Percentiles rank a stretch among this genome's conserved stretches.
Conservation (phyloP, 2,888 invertebrate genomes). For the Dicycla oo region DNA sequence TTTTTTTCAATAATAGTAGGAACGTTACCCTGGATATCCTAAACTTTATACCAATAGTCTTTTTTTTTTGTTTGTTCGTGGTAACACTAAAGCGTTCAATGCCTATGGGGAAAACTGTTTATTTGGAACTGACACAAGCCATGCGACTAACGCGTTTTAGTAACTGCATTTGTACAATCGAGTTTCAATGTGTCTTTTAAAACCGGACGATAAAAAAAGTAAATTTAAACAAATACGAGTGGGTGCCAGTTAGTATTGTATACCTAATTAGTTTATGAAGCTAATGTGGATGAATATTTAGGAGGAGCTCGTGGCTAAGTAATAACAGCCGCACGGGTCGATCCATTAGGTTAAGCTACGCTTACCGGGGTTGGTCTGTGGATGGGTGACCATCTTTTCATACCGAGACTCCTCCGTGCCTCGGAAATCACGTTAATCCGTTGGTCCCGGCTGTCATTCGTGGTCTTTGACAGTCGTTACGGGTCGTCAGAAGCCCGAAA, state of each 20-base stretch:
- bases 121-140: slow-evolving; percentile 37
- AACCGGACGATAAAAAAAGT: background rate
- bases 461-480: too few species aligned
- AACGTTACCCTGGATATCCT: slow-evolving; percentile 2
- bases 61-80: slow-evolving; percentile 37
- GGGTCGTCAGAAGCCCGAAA: too few species aligned
- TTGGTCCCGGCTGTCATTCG: too few species aligned
- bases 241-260: background rate
- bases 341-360: too few species aligned
- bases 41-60: slow-evolving; percentile 12
- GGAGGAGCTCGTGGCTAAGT: too few species aligned
- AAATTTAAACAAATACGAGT: background rate
- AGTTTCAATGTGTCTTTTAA: slow-evolving; percentile 19
- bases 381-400: too few species aligned
- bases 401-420: too few species aligned
- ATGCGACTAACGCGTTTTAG: slow-evolving; percentile 34
- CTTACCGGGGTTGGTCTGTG: too few species aligned
- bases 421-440: too few species aligned
- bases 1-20: slow-evolving; percentile 33
- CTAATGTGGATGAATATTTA: too few species aligned
- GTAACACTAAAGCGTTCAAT: slow-evolving; percentile 22
- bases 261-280: background rate
- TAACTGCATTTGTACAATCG: slow-evolving; percentile 32
- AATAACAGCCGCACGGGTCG: too few species aligned
- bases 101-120: slow-evolving; percentile 25